Evolutionary conservation across 2,113 vertebrate genomes (phyloP), one percentile per base, ranked within the genome.

Genomic region (Clarias batrachus): DNA sequence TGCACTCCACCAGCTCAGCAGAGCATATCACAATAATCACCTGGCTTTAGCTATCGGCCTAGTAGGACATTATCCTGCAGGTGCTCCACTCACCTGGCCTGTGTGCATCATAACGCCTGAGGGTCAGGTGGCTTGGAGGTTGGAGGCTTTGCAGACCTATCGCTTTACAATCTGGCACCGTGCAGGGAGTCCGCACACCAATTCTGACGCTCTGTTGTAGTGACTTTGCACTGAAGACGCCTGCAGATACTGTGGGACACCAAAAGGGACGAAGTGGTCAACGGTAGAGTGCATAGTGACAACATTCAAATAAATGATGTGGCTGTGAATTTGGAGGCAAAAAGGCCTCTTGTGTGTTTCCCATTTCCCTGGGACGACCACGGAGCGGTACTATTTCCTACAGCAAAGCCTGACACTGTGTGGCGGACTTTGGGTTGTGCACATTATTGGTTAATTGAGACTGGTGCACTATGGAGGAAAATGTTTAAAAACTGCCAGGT

Each of bases 91-190:
- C 65, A 70, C 65, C 81, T 83, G 41, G 63, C 48, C 62, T 56
- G 63, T 70, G 65, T 68, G 25, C 41, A 68, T 57, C 65, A 56
- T 54, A 57, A 25, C 9, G n/a, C 81, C 48, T 70, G 65, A 83
- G 63, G 81, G 63, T 83, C 81, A 68, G 81, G 63, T 83, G 81
- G 65, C 41, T 70, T 33, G 52, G n/a, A 68, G 81, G 81, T 68
- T 70, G 81, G 81, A 56, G 63, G 63, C 41, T 17, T 54, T 70
- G 63, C 41, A 83, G 48, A 66, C 65, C 81, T 83, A 68, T 83
- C 12, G 63, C 48, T 70, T 56, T 21, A 30, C 81, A 65, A 83
- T 83, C 81, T 83, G 81, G 81, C 60, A 82, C 60, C 52, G 77
- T 7, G 14, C 62, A 66, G 81, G 81, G 81, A 54, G 81, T 82